Base-by-base conservation (phyloP, 2,888 invertebrate species). In the Meliscaeva auricollis region DNA sequence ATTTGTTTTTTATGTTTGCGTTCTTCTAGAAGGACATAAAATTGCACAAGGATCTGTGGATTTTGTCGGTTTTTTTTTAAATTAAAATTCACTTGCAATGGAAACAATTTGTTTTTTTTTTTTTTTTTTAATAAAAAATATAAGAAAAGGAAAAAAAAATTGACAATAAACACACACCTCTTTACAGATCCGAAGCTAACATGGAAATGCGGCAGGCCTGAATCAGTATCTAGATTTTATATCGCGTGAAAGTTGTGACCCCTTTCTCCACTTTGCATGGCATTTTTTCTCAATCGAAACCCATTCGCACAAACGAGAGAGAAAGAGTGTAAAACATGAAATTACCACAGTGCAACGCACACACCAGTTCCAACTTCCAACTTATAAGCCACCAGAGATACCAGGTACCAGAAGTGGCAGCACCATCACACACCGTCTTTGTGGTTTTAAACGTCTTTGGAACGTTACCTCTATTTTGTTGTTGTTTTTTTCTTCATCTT, bases 211-310 rank as follows among this genome's bases (percentile, higher is more conserved):
- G 91, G 91, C 90, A 89, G 89, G 89, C 89, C 90, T 90, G 88
- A 89, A 90, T 91, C 88, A 88, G 89, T 92, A 92, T 90, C 92
- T 92, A 91, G 91, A 91, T 92, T 92, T 92, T 92, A 92, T 92
- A 92, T 92, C 91, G 90, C 92, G 92, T 92, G 92, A 92, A 92
- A 92, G 92, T 92, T 92, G 90, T 92, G 92, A 92, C 92, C 92
- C 92, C 92, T 92, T 92, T 92, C 91, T 91, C 91, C 88, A 89
- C 88, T 89, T 82, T 89, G 87, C 83, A 83, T 87, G 78, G 82
- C 82, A 83, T 78, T 82, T 83, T 87, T 83, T 87, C 87, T 87
- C 82, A 83, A 87, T 79, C 84, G 84, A 82, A 87, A 85, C 6
- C 81, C 85, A 85, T 85, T 85, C 76, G 76, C 85, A 85, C 76